phyloP scores from a whole-genome alignment of 2,888 invertebrate species.

The Gnatocerus cornutus region DNA sequence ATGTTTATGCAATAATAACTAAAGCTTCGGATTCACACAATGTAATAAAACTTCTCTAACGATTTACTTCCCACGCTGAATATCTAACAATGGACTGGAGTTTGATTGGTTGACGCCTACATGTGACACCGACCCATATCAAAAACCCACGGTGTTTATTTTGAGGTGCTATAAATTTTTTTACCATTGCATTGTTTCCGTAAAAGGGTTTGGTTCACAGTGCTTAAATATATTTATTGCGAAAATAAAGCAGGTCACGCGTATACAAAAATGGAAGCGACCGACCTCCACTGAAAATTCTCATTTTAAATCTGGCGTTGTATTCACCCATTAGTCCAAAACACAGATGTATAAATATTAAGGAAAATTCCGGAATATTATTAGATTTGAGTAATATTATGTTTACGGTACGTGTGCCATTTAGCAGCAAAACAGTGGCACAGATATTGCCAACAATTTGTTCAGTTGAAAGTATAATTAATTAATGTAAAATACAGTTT shows the following conservation, averaged over 20 bases:
- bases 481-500: slow-evolving; percentile 13
- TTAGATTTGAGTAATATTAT: slow-evolving; percentile 18
- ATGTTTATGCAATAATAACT: slow-evolving; percentile 19
- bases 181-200: slow-evolving; percentile 1
- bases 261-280: neutral
- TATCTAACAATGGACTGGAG: slow-evolving; percentile 36
- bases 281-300: slow-evolving; percentile 2
- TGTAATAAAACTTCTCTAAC: slow-evolving; percentile 15
- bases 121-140: slow-evolving; percentile 30
- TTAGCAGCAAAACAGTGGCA: slow-evolving; percentile 7
- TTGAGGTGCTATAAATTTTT: slow-evolving; percentile 17
- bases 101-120: slow-evolving; percentile 34
- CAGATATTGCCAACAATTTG: slow-evolving; percentile 25
- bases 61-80: slow-evolving; percentile 35
- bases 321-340: slow-evolving; percentile 11
- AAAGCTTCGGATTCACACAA: slow-evolving; percentile 1
- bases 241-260: neutral
- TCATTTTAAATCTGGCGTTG: neutral
- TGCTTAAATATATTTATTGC: neutral
- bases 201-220: neutral
- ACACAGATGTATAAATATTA: slow-evolving; percentile 15
- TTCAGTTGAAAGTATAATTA: slow-evolving; percentile 25
- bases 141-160: slow-evolving; percentile 20
- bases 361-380: slow-evolving; percentile 14
- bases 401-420: slow-evolving; percentile 11